Evolutionary conservation across 2,797 vertebrate genomes (phyloP).

Genomic region (Peromyscus aztecus): DNA sequence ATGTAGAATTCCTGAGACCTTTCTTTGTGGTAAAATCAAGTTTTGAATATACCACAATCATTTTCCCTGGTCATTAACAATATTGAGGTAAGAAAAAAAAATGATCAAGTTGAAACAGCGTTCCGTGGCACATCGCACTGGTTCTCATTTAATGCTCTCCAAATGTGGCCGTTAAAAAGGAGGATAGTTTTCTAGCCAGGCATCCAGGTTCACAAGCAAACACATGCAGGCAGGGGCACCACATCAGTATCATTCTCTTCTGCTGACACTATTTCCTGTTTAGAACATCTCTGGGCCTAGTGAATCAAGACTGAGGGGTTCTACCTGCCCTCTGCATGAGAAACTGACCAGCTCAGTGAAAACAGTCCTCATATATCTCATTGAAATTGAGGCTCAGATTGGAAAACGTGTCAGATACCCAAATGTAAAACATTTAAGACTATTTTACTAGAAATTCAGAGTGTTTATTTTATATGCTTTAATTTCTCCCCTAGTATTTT

Average conservation of each 20-base stretch:
- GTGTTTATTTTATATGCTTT: not conserved
- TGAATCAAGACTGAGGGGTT: not conserved
- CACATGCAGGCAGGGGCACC: slow-evolving; percentile 3
- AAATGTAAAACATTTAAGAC: not conserved
- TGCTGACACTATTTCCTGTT: slow-evolving; percentile 65
- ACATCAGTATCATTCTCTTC: not conserved
- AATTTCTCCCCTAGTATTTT: not conserved
- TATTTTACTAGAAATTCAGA: slow-evolving; percentile 12
- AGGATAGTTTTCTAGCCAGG: not conserved
- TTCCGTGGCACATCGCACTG: not conserved
- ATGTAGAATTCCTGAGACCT: not conserved
- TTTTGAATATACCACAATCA: not conserved
- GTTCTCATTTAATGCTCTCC: not conserved
- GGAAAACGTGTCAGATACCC: not conserved
- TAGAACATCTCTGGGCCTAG: slow-evolving; percentile 14
- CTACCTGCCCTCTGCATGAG: not conserved
- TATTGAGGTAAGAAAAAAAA: not conserved
- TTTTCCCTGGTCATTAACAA: slow-evolving; percentile 44
- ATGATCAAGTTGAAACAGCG: not conserved
- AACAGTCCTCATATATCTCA: slow-evolving; percentile 29
- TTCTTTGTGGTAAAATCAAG: slow-evolving; percentile 4
- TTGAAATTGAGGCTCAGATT: not conserved
- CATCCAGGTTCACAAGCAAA: slow-evolving; percentile 34
- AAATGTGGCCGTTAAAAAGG: not conserved
- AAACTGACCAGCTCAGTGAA: slow-evolving; percentile 8